Evolutionary conservation across 2,113 vertebrate genomes (phyloP), one percentile per base, ranked within the genome.

Genomic region (Dipodomys ordii): DNA sequence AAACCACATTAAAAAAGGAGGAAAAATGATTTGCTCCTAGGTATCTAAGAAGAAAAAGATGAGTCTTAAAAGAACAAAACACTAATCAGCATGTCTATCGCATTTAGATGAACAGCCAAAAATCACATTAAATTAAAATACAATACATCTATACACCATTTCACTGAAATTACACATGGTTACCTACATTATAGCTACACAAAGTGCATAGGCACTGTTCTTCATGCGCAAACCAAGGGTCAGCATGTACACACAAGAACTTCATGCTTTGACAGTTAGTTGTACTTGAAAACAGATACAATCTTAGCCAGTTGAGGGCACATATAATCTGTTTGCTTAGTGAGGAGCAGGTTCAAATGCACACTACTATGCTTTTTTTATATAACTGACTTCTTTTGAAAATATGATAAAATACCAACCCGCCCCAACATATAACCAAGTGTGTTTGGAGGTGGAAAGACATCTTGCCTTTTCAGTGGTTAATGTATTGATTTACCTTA

Each of bases 171-270:
- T 98, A 98, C 98, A 83, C 91, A 97, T 97, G 96, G 97, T 98
- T 98, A 99, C 97, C 99, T 99, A 99, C 98, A 97, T 98, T 98
- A 99, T 93, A 93, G 98, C 98, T 99, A 99, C 98, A 99, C 97
- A 98, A 98, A 99, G 98, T 99, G 98, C 99, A 98, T 97, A 99
- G 98, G 99, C 99, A 99, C 99, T 98, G 98, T 98, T 98, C 98
- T 97, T 98, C 99, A 99, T 98, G 98, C 98, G 97, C 98, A 98
- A 98, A 98, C 97, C 99, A 98, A 98, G 97, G 96, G 98, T 98
- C 95, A 97, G 94, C 86, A 97, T 95, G 97, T 93, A 97, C 90
- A 97, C 94, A 93, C 92, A 98, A 97, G 95, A 95, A 96, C 97
- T 96, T 97, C 98, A 98, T 98, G 98, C 98, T 97, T 97, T 96